A percentile compares a stretch with the other conserved stretches of the same genome.
Conservation (phyloP, 2,888 invertebrate genomes). For the Coleophora deauratella region DNA sequence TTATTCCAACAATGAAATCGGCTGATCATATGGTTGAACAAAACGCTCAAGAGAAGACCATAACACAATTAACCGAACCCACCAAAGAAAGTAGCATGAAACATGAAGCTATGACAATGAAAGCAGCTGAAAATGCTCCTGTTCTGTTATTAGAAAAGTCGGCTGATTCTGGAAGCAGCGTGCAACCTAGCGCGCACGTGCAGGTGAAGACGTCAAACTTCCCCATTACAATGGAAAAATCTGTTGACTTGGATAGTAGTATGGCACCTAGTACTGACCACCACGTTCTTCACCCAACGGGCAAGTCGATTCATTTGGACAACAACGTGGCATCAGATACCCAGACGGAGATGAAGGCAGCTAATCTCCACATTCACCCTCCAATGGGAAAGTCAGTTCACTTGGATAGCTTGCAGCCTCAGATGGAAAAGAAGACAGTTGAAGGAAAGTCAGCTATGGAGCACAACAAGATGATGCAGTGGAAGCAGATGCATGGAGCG, state of each 20-base stretch:
- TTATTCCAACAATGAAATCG: constrained; percentile 1
- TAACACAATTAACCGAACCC: too few species aligned
- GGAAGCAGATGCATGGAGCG: constrained; percentile 22
- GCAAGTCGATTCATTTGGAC: too few species aligned
- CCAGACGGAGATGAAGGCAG: constrained; percentile 36
- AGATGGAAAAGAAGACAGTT: constrained; percentile 34
- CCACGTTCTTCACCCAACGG: too few species aligned
- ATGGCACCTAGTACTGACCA: too few species aligned
- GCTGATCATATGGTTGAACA: not conserved
- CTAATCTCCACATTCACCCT: not conserved
- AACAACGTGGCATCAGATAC: too few species aligned
- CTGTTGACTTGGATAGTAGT: too few species aligned
- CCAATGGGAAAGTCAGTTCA: too few species aligned
- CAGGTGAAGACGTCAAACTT: too few species aligned
- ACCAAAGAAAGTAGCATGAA: not conserved
- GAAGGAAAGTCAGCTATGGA: constrained; percentile 24
- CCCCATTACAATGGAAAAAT: too few species aligned
- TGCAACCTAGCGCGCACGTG: constrained; percentile 23
- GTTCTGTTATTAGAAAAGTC: not conserved
- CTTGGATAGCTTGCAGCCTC: constrained; percentile 1
- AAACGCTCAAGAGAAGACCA: not conserved
- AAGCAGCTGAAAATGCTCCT: not conserved
- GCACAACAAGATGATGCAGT: constrained; percentile 26
- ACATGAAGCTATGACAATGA: not conserved
- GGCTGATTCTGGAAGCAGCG: constrained; percentile 19